Evolutionary conservation across 2,113 vertebrate species (phyloP).

Genomic region (Casuarius casuarius): DNA sequence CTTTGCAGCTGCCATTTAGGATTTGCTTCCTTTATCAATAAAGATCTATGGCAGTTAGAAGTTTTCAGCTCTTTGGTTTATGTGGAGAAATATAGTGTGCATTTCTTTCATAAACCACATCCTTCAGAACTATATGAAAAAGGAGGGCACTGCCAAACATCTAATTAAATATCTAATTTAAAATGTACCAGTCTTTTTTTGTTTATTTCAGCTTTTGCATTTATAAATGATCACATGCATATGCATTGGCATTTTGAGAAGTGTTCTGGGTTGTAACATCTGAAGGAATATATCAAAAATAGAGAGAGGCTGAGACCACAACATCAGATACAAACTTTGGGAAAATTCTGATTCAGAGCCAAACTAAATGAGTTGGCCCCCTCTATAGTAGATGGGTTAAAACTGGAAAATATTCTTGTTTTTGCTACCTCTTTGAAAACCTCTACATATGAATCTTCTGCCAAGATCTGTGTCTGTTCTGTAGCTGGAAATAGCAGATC

Average conservation of each 20-base stretch:
- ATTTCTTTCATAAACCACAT: background rate
- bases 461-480: background rate
- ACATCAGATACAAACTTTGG: background rate
- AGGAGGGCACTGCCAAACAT: background rate
- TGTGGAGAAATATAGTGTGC: background rate
- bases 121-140: background rate
- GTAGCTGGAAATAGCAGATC: background rate
- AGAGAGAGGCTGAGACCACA: background rate
- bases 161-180: background rate
- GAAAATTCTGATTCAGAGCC: background rate
- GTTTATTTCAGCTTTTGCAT: background rate
- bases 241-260: background rate
- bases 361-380: background rate
- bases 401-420: background rate
- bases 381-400: background rate
- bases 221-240: background rate
- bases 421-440: background rate
- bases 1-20: background rate
- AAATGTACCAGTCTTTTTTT: background rate
- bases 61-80: background rate
- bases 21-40: background rate
- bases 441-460: background rate
- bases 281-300: background rate
- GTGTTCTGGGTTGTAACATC: background rate
- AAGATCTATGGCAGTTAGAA: background rate